These are phyloP conservation scores for Euwallacea fornicatus DNA, from an alignment of 1,140 invertebrate genomes.

Conservation along the genomic window DNA sequence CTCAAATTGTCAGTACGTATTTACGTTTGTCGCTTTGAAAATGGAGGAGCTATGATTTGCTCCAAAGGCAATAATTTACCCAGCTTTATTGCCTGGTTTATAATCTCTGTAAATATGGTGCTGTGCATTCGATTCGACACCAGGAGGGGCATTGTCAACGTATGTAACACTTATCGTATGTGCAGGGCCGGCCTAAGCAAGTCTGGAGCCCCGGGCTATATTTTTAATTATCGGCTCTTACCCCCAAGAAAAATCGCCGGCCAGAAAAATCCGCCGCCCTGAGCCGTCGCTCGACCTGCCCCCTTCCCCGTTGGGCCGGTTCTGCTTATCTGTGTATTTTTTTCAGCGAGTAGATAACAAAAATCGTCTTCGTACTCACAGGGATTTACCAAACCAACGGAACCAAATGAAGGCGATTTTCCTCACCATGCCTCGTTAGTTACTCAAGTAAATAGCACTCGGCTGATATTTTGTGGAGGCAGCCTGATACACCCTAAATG, in stretches of 20 bases:
- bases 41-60: neutral
- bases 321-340: neutral
- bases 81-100: neutral
- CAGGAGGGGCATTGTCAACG: neutral
- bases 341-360: neutral
- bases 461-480: slow-evolving; percentile 52
- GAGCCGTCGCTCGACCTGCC: too few species aligned
- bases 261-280: neutral
- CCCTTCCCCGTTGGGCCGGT: too few species aligned
- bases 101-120: neutral
- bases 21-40: neutral
- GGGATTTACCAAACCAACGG: slow-evolving; percentile 47
- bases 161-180: neutral
- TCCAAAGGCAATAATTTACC: neutral
- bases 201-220: neutral
- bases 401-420: slow-evolving; percentile 48
- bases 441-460: slow-evolving; percentile 39
- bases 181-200: too few species aligned
- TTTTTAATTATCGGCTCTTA: too few species aligned
- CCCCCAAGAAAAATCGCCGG: too few species aligned
- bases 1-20: neutral
- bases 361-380: slow-evolving; percentile 28
- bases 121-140: neutral
- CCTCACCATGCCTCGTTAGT: slow-evolving; percentile 51
- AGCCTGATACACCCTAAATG: slow-evolving; percentile 53